Conservation (phyloP, 2,113 vertebrate genomes). For the Pithys albifrons region DNA sequence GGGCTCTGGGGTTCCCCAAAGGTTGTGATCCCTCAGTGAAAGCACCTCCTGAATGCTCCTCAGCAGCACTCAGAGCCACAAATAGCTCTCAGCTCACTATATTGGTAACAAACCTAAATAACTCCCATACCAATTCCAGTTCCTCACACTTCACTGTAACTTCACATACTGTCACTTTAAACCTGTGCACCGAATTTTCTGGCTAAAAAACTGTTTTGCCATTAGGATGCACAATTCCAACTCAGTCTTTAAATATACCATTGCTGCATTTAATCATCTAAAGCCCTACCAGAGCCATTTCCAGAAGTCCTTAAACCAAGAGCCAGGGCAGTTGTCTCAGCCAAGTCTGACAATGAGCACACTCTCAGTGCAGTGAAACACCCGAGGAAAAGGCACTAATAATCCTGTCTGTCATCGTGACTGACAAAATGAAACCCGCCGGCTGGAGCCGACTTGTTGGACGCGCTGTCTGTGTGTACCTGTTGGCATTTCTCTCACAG, state of each 20-base stretch:
- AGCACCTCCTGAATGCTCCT: neutral
- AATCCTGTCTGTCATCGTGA: neutral
- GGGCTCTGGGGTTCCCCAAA: neutral
- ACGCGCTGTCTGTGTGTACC: accelerated
- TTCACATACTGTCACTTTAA: neutral
- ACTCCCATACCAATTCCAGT: neutral
- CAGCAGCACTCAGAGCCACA: neutral
- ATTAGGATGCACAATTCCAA: neutral
- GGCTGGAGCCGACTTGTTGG: neutral
- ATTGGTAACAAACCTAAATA: neutral
- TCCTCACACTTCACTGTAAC: neutral
- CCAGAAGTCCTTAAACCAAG: neutral
- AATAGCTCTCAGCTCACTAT: accelerated
- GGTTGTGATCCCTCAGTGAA: neutral
- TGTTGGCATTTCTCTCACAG: neutral
- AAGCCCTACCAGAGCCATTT: neutral
- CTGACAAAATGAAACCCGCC: neutral
- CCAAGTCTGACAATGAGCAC: neutral
- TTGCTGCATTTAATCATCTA: neutral
- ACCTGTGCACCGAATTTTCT: neutral
- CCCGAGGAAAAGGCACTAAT: neutral
- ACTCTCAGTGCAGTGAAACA: neutral
- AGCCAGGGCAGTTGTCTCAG: neutral
- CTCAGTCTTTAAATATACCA: neutral
- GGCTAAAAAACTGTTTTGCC: neutral